Evolutionary conservation across 2,888 invertebrate species (phyloP), one percentile per base, ranked within the genome.

Genomic region (Patella caerulea): DNA sequence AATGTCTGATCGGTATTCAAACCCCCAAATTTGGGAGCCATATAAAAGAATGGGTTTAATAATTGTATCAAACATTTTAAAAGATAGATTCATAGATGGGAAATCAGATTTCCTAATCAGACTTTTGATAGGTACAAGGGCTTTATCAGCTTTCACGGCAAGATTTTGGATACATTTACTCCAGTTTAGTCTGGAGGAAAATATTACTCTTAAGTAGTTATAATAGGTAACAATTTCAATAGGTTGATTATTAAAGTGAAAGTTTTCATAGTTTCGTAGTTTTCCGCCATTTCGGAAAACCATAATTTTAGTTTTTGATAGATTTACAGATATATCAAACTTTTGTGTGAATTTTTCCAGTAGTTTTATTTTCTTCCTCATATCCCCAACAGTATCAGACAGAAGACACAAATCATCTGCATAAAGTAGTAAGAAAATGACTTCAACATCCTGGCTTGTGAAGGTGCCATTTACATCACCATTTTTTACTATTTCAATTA

Each of bases 151-250:
- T 59, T 59, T 59, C 19, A 59, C 17, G 1, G 59, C 17, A 7
- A 59, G 59, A 14, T 59, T 59, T 59, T 17, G 19, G n/a, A 59
- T n/a, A 17, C 14, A 59, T n/a, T 59, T 59, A 59, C 59, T 59
- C 59, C 17, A 59, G 59, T 59, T 59, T 7, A 59, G 59, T 7
- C 59, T 59, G 59, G n/a, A 59, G 19, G 59, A 59, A 59, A 34
- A 59, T 17, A 59, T 7, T 19, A 59, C n/a, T 17, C 59, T n/a
- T 17, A 59, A 19, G 59, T 59, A 59, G 7, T 19, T 59, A 14
- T 59, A 59, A 59, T 59, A 59, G 5, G 59, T 59, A 59, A 59
- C 59, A 59, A 7, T n/a, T 59, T 59, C 59, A n/a, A 59, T 34
- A 34, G 34, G 34, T 34, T 34, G 34, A 34, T 34, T 34, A 34